Conservation (phyloP, 2,797 vertebrate genomes). For the Hypotaenidia okinawae region DNA sequence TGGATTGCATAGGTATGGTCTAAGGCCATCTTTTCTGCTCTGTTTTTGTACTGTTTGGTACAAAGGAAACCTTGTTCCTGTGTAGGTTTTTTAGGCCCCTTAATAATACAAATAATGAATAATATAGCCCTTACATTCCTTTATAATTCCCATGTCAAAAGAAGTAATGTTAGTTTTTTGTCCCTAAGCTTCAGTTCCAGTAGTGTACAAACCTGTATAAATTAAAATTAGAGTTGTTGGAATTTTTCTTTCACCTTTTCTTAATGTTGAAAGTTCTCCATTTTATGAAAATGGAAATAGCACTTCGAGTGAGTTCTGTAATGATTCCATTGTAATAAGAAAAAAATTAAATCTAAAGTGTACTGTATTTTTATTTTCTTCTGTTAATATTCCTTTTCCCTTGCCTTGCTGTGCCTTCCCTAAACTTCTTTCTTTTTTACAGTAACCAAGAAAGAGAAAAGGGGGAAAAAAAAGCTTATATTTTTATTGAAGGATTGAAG, state of each 20-base stretch:
- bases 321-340: background rate
- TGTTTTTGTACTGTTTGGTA: background rate
- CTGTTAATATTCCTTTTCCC: background rate
- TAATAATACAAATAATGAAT: background rate
- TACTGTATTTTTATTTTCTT: background rate
- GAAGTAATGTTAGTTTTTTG: background rate
- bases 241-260: background rate
- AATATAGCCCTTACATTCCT: background rate
- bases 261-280: background rate
- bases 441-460: background rate
- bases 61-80: constrained; percentile 28
- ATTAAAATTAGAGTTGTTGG: background rate
- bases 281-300: background rate
- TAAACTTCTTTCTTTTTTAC: background rate
- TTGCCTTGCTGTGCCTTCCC: background rate
- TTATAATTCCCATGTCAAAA: background rate
- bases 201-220: background rate
- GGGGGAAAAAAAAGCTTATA: background rate
- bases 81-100: background rate
- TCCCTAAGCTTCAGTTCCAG: background rate
- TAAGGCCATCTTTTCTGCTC: background rate
- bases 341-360: background rate
- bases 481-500: background rate
- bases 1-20: background rate
- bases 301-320: background rate